Evolutionary conservation across 2,797 vertebrate genomes (phyloP), one percentile per base, ranked within the genome.

Genomic region (Trematomus bernacchii): DNA sequence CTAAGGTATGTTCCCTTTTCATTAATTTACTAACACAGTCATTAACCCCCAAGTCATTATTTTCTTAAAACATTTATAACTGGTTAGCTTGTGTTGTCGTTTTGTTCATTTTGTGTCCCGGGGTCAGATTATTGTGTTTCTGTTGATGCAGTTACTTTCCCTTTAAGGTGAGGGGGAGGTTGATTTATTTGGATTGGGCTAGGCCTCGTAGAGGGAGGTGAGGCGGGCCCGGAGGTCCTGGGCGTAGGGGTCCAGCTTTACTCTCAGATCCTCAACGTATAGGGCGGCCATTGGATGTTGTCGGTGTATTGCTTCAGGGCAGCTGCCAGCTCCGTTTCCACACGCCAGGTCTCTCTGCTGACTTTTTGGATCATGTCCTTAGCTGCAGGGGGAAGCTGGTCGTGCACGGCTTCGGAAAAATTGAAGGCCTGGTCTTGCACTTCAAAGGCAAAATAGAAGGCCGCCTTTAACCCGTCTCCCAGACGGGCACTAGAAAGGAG

Each of bases 261-360:
- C 89, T 60, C 77, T 94, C 82, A 95, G 71, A 11, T 94, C 91
- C 7, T 94, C 92, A 13, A 95, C 92, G 1, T 95, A 95, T 57
- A 95, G 95, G n/a, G 87, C 10, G 1, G 95, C 88, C 18, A 93
- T 78, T 93, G 66, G 64, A 23, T 66, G 2, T 92, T 75, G 11
- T 94, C 92, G 0, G 92, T 76, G 67, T 91, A 94, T 40, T 95
- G 95, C 82, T 92, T 77, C 68, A 95, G 77, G 52, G 88, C 85
- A 0, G 64, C 40, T 79, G 1, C 83, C 83, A 95, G 73, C 10
- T 95, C 94, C 51, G 84, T 71, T 50, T 8, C 77, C 76, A 95
- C 5, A 50, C 88, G 93, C 18, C 87, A 83, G 2, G 87, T 83
- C 71, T 92, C 92, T 19, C 62, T 4, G 40, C 64, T 83, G 57